Conservation (phyloP, 2,888 invertebrate species). For the Scrobipalpa atriplicella region DNA sequence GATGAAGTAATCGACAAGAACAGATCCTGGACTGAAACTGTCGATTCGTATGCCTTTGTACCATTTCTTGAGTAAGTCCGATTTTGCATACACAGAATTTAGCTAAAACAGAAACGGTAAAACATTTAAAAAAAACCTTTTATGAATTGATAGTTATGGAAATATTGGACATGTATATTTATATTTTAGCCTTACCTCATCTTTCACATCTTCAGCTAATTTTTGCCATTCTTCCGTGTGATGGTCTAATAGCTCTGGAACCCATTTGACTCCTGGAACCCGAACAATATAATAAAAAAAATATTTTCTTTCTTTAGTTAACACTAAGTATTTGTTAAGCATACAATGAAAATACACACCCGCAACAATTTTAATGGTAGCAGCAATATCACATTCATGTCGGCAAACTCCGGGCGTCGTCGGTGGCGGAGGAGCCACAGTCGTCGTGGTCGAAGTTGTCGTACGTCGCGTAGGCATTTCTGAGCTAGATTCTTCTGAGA, state of each 20-base stretch:
- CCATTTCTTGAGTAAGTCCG: conserved; percentile 89
- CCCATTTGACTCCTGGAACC: conserved; percentile 87
- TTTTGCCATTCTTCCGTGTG: conserved; percentile 94
- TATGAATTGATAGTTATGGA: not conserved
- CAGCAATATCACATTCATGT: conserved; percentile 92
- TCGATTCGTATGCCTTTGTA: conserved; percentile 94
- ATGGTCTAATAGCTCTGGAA: conserved; percentile 92
- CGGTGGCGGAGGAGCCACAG: conserved; percentile 87
- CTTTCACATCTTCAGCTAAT: conserved; percentile 90
- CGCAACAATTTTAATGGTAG: conserved; percentile 92
- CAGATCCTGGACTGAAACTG: conserved; percentile 93
- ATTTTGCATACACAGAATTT: conserved; percentile 91
- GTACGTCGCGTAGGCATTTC: conserved; percentile 78
- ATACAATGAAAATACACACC: conserved; percentile 69
- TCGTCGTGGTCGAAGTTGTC: conserved; percentile 85
- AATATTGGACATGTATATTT: not conserved
- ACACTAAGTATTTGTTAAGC: too few species aligned
- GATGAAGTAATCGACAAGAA: conserved; percentile 94
- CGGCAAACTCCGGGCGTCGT: conserved; percentile 92
- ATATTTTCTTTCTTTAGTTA: not conserved
- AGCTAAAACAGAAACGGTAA: conserved; percentile 79
- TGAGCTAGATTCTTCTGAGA: conserved; percentile 66
- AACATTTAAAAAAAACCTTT: not conserved
- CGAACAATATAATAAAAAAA: not conserved
- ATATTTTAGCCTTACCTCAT: conserved; percentile 82